phyloP scores from a whole-genome alignment of 92 coral and sea anemone species.

The Micromussa lordhowensis region DNA sequence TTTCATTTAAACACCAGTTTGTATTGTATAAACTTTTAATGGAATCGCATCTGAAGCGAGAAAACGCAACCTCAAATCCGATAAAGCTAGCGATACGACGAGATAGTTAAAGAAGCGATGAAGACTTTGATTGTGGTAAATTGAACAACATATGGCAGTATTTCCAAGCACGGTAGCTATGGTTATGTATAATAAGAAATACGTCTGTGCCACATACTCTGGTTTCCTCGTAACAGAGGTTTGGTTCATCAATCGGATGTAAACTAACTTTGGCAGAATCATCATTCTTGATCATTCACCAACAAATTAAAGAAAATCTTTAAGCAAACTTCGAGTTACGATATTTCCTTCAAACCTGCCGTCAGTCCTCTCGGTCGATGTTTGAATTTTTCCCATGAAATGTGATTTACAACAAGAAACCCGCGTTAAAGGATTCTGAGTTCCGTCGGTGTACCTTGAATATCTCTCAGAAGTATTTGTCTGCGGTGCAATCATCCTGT shows the following conservation, averaged over 20 bases:
- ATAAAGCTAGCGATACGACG: conserved; percentile 70
- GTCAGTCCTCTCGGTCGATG: neutral
- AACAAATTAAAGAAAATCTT: neutral
- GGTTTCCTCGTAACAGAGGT: conserved; percentile 9
- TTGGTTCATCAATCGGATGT: neutral
- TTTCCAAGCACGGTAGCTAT: conserved; percentile 74
- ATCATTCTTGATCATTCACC: conserved; percentile 8
- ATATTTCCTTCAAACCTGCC: neutral
- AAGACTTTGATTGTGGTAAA: conserved; percentile 61
- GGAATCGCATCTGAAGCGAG: conserved; percentile 70
- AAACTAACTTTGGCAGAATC: neutral
- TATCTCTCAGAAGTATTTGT: neutral
- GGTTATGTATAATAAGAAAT: conserved; percentile 51
- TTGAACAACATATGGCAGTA: conserved; percentile 66
- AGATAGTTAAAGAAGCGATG: conserved; percentile 71
- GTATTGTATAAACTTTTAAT: conserved; percentile 64
- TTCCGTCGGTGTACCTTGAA: neutral
- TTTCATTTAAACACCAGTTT: conserved; percentile 68
- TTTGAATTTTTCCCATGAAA: neutral
- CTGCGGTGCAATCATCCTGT: neutral
- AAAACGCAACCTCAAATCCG: conserved; percentile 74
- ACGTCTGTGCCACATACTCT: conserved; percentile 66
- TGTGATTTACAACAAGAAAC: neutral
- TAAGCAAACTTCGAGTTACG: neutral
- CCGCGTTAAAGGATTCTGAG: neutral